phyloP scores from a whole-genome alignment of 1,140 invertebrate genomes.

The Diachasmimorpha longicaudata region DNA sequence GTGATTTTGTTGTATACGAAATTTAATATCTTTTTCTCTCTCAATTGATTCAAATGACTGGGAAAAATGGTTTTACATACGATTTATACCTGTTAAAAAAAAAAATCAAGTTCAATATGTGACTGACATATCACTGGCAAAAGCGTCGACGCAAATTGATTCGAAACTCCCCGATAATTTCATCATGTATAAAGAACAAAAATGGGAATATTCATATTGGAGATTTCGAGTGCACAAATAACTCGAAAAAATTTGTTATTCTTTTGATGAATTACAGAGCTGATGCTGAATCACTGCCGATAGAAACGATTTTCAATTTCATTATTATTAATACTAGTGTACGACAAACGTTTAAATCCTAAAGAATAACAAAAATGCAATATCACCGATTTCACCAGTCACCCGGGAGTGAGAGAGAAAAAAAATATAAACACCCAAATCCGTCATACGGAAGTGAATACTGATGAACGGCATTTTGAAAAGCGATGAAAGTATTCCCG shows the following conservation, averaged over 20 bases:
- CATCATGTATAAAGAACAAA: not conserved
- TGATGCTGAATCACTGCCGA: too few species aligned
- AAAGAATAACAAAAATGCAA: not conserved
- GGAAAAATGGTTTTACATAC: not conserved
- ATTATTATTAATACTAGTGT: not conserved
- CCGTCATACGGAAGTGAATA: slow-evolving; percentile 24
- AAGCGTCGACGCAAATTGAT: not conserved
- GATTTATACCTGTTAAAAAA: not conserved
- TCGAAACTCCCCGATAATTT: not conserved
- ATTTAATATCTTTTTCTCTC: not conserved
- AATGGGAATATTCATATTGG: not conserved
- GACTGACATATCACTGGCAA: not conserved
- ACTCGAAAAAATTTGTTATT: too few species aligned
- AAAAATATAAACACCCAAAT: slow-evolving; percentile 17
- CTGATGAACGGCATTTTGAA: slow-evolving; percentile 24
- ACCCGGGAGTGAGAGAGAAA: slow-evolving; percentile 16
- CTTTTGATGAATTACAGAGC: too few species aligned
- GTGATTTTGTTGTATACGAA: not conserved
- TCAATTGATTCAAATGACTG: not conserved
- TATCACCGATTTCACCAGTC: not conserved
- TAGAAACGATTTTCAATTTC: too few species aligned
- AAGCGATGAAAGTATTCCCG: slow-evolving; percentile 23
- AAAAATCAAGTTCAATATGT: not conserved
- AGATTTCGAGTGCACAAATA: too few species aligned
- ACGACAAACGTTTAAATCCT: not conserved